Conservation (phyloP, 2,113 vertebrate genomes). For the Dryoscopus gambensis region DNA sequence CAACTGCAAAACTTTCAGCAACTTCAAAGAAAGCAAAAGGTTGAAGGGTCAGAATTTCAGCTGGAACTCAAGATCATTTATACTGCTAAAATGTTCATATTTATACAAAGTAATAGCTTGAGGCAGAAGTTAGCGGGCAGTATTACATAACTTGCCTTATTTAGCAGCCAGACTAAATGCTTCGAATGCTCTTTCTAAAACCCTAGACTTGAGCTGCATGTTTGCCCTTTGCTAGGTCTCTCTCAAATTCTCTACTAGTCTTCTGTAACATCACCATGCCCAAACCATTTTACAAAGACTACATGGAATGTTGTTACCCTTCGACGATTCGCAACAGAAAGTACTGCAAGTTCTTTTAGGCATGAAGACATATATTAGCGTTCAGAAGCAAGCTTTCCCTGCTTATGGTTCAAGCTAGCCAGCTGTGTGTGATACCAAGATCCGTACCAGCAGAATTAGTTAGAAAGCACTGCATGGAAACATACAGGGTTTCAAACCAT, state of each 20-base stretch:
- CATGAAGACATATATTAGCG: background rate
- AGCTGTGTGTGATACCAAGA: background rate
- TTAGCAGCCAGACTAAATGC: background rate
- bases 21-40: constrained; percentile 29
- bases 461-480: background rate
- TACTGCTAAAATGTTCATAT: background rate
- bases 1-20: background rate
- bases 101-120: background rate
- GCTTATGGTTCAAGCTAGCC: background rate
- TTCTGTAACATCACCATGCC: background rate
- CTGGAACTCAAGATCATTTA: background rate
- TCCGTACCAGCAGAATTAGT: background rate
- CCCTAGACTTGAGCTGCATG: background rate
- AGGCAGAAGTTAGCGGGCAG: background rate
- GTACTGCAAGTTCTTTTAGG: background rate
- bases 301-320: background rate
- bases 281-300: background rate
- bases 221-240: background rate
- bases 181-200: background rate
- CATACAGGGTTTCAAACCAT: background rate
- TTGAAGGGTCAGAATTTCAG: constrained; percentile 17
- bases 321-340: background rate
- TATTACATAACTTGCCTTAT: background rate
- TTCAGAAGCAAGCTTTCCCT: background rate
- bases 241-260: background rate